phyloP scores from a whole-genome alignment of 2,888 invertebrate genomes.

The Acrocyrtus sp. region DNA sequence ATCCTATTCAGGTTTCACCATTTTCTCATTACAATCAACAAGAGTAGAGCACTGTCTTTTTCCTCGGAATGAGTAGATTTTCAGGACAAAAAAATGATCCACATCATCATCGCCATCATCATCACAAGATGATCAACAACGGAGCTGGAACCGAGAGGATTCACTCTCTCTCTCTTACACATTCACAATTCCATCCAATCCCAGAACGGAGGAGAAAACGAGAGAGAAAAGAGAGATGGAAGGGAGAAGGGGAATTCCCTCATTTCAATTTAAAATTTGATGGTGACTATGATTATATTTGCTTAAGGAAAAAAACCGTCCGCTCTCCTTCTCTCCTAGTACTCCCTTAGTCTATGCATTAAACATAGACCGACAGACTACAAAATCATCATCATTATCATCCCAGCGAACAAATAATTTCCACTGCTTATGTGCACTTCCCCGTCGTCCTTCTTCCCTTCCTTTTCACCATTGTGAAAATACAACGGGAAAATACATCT shows the following conservation, averaged over 20 bases:
- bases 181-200: conserved; percentile 56
- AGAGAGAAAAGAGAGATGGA: conserved; percentile 18
- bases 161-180: conserved; percentile 8
- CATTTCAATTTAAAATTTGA: conserved; percentile 62
- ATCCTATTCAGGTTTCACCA: conserved; percentile 30
- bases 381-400: neutral
- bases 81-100: conserved; percentile 43
- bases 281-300: conserved; percentile 57
- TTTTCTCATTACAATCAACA: conserved; percentile 38
- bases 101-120: neutral
- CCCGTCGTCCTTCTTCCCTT: neutral
- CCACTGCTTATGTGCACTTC: neutral
- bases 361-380: neutral
- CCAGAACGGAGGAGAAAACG: conserved; percentile 48
- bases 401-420: conserved; percentile 1
- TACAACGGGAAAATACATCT: neutral
- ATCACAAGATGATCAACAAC: too few relatives aligned
- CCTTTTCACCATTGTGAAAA: neutral
- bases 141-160: too few relatives aligned
- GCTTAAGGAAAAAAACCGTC: conserved; percentile 52
- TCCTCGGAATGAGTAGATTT: conserved; percentile 31
- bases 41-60: conserved; percentile 9
- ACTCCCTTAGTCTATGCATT: neutral
- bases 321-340: conserved; percentile 14
- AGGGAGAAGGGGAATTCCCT: conserved; percentile 51